phyloP scores from a whole-genome alignment of 2,113 vertebrate genomes.

The Leucopsar rothschildi region DNA sequence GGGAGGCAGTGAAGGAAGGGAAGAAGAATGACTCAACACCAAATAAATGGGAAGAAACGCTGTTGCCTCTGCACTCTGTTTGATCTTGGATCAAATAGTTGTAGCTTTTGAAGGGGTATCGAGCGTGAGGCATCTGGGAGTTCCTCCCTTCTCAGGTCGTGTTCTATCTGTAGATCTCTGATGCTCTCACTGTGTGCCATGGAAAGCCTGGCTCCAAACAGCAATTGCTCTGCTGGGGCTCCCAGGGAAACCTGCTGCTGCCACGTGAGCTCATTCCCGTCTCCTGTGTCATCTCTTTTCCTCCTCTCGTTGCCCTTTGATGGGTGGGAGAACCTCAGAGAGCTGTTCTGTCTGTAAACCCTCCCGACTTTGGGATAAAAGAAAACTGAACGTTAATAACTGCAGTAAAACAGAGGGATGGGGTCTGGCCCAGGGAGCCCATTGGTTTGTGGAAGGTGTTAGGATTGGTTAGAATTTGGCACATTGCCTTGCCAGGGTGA shows the following conservation, averaged over 20 bases:
- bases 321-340: background rate
- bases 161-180: background rate
- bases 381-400: background rate
- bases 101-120: background rate
- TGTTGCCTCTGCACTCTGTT: background rate
- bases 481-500: background rate
- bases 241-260: background rate
- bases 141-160: background rate
- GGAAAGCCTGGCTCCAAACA: background rate
- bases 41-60: background rate
- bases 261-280: background rate
- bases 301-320: background rate
- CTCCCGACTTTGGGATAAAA: background rate
- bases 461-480: background rate
- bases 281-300: background rate
- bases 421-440: background rate
- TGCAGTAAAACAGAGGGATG: background rate
- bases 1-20: background rate
- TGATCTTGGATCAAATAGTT: constrained; percentile 14
- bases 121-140: background rate
- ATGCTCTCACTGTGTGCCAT: background rate
- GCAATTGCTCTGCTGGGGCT: background rate
- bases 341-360: background rate
- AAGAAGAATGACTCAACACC: background rate
- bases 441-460: background rate